Evolutionary conservation across 2,113 vertebrate genomes (phyloP), one percentile per base, ranked within the genome.

Genomic region (Zosterops pallidus): DNA sequence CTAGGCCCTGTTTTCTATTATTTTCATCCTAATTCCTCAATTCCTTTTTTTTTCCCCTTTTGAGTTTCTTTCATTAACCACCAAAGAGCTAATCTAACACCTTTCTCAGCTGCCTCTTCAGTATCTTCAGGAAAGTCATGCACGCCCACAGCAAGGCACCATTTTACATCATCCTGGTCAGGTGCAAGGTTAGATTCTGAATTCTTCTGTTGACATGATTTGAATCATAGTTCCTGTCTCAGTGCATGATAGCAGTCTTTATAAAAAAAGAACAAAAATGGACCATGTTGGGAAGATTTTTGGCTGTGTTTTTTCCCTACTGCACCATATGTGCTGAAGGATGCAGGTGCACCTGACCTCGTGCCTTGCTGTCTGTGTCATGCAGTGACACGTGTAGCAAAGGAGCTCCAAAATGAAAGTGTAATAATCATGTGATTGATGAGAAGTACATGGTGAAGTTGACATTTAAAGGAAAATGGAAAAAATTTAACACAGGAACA

Each of bases 381-480:
- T 8, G 13, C 62, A 47, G 41, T 46, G 55, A 16, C 82, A 42
- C 2, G 6, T 46, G 46, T 3, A 63, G 33, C 33, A 74, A 70
- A 83, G 50, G 47, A 80, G 22, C 19, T 37, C 53, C 56, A 60
- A 86, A 91, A 71, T 63, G 23, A 49, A 74, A 50, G 9, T 39
- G 28, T 6, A 86, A 77, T 90, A 70, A 90, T 83, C 83, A 86
- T 0, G 0, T 90, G 93, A 95, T 64, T 80, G 90, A 94, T 5
- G 71, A 75, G 37, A 28, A 53, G 12, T 52, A 52, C 41, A 57
- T 18, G 35, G 47, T 46, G 41, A 78, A 71, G 28, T 17, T 81
- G 90, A 83, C 88, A 89, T 94, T 95, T 81, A 83, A 86, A 84
- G 56, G 79, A 86, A 96, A 95, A 96, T 35, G 25, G 85, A 50